These are phyloP conservation scores for Atta colombica DNA, from an alignment of 1,140 invertebrate genomes.

Conservation along the genomic window DNA sequence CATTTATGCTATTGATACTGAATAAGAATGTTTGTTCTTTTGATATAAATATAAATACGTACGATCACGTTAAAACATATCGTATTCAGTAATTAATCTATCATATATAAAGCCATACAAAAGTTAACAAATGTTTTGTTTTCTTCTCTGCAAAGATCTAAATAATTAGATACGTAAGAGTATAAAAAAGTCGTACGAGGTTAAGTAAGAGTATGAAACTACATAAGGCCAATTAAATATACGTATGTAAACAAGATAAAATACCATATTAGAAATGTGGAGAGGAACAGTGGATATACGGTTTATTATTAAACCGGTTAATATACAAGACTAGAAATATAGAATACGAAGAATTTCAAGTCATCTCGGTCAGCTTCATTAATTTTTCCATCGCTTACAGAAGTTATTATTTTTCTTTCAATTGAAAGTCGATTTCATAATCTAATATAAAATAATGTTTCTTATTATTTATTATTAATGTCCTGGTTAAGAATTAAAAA, in stretches of 20 bases:
- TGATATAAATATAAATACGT: not conserved
- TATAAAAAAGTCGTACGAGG: too few relatives aligned
- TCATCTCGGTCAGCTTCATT: too few relatives aligned
- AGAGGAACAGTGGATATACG: too few relatives aligned
- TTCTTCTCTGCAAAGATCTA: not conserved
- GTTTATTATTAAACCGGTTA: too few relatives aligned
- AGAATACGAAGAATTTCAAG: too few relatives aligned
- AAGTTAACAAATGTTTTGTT: not conserved
- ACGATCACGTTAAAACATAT: not conserved
- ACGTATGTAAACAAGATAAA: too few relatives aligned
- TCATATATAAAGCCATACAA: not conserved
- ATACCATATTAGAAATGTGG: too few relatives aligned
- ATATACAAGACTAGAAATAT: too few relatives aligned
- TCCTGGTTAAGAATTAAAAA: not conserved
- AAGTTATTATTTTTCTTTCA: not conserved
- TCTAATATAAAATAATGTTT: not conserved
- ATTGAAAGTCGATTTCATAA: not conserved
- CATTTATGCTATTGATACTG: slow-evolving; percentile 1
- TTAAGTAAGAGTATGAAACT: too few relatives aligned
- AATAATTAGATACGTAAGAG: not conserved
- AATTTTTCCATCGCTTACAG: too few relatives aligned
- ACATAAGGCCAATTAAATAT: too few relatives aligned
- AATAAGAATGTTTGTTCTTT: not conserved
- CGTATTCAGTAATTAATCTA: not conserved
- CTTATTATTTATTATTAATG: slow-evolving; percentile 4